Evolutionary conservation across 2,888 invertebrate genomes (phyloP).

Genomic region (Lapara coniferarum): DNA sequence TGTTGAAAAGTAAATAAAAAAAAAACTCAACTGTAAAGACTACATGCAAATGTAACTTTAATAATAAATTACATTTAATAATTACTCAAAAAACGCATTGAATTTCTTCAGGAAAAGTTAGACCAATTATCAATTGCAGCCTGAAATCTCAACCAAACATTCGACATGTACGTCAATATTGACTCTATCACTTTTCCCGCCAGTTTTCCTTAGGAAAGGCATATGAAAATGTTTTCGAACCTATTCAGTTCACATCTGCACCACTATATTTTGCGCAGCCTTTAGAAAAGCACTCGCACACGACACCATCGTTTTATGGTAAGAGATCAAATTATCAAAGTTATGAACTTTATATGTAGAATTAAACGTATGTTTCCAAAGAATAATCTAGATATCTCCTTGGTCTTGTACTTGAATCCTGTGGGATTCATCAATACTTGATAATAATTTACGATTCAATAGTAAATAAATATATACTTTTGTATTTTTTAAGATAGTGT

Average conservation of each 20-base stretch:
- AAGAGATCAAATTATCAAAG: background rate
- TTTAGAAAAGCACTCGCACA: slow-evolving; percentile 15
- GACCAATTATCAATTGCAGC: no score
- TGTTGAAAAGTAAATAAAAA: no score
- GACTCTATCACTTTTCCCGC: background rate
- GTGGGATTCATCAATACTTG: background rate
- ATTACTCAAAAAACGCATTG: no score
- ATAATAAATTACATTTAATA: no score
- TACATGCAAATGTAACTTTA: no score
- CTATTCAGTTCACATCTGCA: background rate
- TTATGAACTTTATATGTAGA: background rate
- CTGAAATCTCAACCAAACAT: background rate
- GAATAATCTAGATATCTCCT: no score
- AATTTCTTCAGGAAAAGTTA: no score
- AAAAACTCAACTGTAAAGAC: no score
- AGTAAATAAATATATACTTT: background rate
- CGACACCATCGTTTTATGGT: background rate
- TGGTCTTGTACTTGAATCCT: no score
- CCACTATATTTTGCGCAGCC: slow-evolving; percentile 8
- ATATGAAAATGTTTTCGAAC: background rate
- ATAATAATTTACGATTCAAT: background rate
- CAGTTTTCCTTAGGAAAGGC: background rate
- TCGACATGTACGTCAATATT: background rate
- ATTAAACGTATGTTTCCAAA: no score
- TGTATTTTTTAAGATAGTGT: background rate